A percentile compares a stretch with the other conserved stretches of the same genome.
These are phyloP conservation scores for Lethrus apterus DNA, from an alignment of 1,140 invertebrate genomes.

Conservation along the genomic window DNA sequence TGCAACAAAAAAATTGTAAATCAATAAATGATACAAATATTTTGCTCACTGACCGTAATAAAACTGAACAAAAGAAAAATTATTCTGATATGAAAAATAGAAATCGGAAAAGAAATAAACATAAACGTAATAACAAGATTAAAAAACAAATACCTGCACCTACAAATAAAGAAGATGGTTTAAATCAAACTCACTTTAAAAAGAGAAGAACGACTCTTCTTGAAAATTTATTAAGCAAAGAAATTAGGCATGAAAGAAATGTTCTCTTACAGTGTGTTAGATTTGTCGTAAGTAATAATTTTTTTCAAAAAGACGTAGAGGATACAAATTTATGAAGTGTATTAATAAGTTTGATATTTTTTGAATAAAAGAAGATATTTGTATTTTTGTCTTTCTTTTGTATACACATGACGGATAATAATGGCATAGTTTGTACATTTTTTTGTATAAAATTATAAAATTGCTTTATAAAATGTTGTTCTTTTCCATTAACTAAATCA, in stretches of 20 bases:
- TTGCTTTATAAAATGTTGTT: too few species aligned
- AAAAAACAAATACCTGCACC: slow-evolving; percentile 15
- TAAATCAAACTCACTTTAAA: slow-evolving; percentile 18
- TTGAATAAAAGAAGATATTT: too few species aligned
- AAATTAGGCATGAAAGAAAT: slow-evolving; percentile 66
- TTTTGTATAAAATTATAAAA: too few species aligned
- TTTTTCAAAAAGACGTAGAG: slow-evolving; percentile 51
- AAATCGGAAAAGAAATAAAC: slow-evolving; percentile 3
- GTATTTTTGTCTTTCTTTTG: too few species aligned
- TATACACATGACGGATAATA: too few species aligned
- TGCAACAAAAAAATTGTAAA: slow-evolving; percentile 43
- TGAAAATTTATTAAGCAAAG: slow-evolving; percentile 52
- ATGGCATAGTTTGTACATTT: too few species aligned
- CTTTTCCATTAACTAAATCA: too few species aligned
- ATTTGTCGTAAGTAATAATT: slow-evolving; percentile 63
- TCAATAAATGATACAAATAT: too few species aligned
- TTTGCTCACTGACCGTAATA: too few species aligned
- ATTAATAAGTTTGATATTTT: slow-evolving; percentile 1
- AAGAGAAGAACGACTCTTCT: slow-evolving; percentile 40
- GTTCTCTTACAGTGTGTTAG: slow-evolving; percentile 66
- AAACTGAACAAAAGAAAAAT: slow-evolving; percentile 4
- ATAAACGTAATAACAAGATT: slow-evolving; percentile 13
- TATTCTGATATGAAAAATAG: not conserved
- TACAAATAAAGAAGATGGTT: slow-evolving; percentile 17
- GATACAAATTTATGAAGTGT: too few species aligned